Base-by-base conservation (phyloP, 2,797 vertebrate species). In the Psittacula echo region DNA sequence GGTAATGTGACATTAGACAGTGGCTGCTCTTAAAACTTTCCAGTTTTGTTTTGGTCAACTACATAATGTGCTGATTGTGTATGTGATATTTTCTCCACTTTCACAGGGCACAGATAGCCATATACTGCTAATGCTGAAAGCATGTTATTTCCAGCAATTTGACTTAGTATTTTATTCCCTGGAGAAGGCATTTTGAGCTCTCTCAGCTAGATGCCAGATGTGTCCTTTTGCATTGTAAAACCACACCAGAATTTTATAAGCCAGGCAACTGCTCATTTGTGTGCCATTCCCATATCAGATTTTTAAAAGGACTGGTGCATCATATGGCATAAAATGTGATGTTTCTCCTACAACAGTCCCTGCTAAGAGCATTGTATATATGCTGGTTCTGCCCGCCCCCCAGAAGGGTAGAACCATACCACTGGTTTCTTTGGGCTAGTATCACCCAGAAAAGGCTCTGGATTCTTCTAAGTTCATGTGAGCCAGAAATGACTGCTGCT, bases 1-100 rank as follows among this genome's bases (percentile, higher is more conserved):
- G 84, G 80, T 87, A 82, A 96, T 74, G 37, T 58, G 71, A 77
- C 64, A 75, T 85, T 94, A 93, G 17, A 41, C 56, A 80, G 88
- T 30, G 68, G 71, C 71, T 67, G 61, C 39, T 88, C 67, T 79
- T 80, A 42, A 94, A 85, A 82, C 56, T 77, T 85, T 50, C 56
- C 86, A 83, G 48, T 89, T 93, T 94, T 88, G 67, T 73, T 95
- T 91, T 58, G 85, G 86, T 87, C 84, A 94, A 74, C 71, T 85
- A n/a, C 56, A 82, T 70, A 68, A 88, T 75, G 88, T 76, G 66
- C 56, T 92, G 88, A 76, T 82, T 87, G 74, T 79, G 37, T 24
- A 45, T 39, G 80, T 45, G 68, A 42, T 85, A 85, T 87, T 96
- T 74, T 61, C 90, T 93, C 45, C 34, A 13, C 54, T 82, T 76